Base-by-base conservation (phyloP, 2,888 invertebrate species). In the Panzeria rudis region DNA sequence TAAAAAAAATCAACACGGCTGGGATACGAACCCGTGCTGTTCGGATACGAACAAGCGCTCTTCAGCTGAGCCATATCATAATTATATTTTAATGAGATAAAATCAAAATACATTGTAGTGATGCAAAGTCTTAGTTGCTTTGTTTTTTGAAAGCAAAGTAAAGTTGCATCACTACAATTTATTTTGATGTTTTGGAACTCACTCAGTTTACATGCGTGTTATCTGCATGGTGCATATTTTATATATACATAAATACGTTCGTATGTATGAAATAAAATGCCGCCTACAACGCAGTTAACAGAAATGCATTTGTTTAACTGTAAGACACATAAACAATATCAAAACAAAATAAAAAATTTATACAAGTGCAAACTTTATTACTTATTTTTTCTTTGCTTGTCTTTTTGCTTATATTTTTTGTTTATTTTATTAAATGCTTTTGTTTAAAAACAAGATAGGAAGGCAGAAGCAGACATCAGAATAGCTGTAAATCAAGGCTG, bases 401-500 rank as follows among this genome's bases (percentile, higher is more conserved):
- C 6, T 75, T 68, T 50, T 59, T 44, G 29, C 23, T 59, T 59
- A 29, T 29, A 29, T 29, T 29, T 29, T 29, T 29, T n/a, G n/a
- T 23, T 35, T 68, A 59, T 47, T 56, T 56, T 66, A 44, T 38
- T 50, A 62, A 71, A 61, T 62, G 7, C 17, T 50, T 52, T 50
- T 81, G 20, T 41, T 66, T 29, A 41, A 56, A 29, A 66, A 72
- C 2, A 61, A 68, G 17, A 82, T 47, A 71, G 29, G 17, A 54
- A 29, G 5, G 29, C 13, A 50, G 5, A 15, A 29, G 38, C 50
- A 66, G 7, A 66, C 29, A 62, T 29, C 44, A 20, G 59, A 73
- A 73, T 68, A 80, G 59, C 80, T 59, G 73, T 80, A 73, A 80
- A 77, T 72, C 76, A 84, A 72, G 80, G 76, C 80, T 81, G 68